Evolutionary conservation across 2,113 vertebrate genomes (phyloP), one percentile per base, ranked within the genome.

Genomic region (Misgurnus mizolepis): DNA sequence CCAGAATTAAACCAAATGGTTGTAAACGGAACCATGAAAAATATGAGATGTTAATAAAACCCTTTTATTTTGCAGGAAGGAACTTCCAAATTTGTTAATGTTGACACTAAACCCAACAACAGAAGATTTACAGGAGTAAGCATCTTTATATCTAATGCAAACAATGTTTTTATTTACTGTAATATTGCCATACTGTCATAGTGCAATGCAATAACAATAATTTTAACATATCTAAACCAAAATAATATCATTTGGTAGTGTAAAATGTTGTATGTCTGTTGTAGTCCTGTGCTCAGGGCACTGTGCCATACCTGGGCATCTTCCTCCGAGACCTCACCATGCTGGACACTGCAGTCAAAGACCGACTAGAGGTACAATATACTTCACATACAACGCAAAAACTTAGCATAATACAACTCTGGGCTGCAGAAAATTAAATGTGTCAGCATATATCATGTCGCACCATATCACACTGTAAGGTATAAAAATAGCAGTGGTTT

Each of bases 281-380:
- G 34, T 86, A 92, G 92, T 86, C 87, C 66, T 83, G 64, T 4
- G 88, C 89, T 72, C 91, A 90, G 84, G 92, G 92, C 67, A 92
- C 95, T 0, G 95, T 97, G 75, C 96, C 96, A 2, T 97, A 97
- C 88, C 93, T 97, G 76, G 96, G 96, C 7, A 95, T 95, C 84
- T 97, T 96, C 88, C 93, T 96, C 78, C 95, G 93, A 11, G 96
- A 96, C 88, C 91, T 96, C 53, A 95, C 95, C 82, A 97, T 97
- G 96, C 85, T 97, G 89, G 95, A 96, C 75, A 92, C 95, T 0
- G 96, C 96, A 0, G 94, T 96, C 79, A 95, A 95, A 86, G 94
- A 96, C 86, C 89, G 93, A 64, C 89, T 95, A 56, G 94, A 95
- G 87, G 96, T 64, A 17, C 5, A 64, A 2, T 75, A 39, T 7